Conservation (phyloP, 2,888 invertebrate species). For the Tipula helvola region DNA sequence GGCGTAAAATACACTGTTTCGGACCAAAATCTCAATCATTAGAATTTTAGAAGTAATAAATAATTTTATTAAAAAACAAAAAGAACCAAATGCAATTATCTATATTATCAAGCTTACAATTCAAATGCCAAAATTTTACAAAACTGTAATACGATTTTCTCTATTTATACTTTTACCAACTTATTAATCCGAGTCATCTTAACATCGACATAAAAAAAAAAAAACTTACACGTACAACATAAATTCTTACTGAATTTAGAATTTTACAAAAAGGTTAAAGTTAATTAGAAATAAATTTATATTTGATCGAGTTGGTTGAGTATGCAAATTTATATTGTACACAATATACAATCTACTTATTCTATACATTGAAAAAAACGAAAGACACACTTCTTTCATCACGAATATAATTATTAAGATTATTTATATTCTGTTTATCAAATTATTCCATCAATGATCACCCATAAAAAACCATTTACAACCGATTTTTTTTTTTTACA, state of each 20-base stretch:
- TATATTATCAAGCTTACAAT: no score
- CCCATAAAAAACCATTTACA: constrained; percentile 8
- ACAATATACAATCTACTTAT: not conserved
- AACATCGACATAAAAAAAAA: not conserved
- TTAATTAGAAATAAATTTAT: not conserved
- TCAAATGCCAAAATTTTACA: no score
- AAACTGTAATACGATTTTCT: no score
- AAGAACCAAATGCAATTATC: no score
- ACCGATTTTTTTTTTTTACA: not conserved
- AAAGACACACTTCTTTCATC: constrained; percentile 10
- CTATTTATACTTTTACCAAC: not conserved
- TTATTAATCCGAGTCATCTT: not conserved
- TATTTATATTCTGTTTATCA: constrained; percentile 5
- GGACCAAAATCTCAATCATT: no score
- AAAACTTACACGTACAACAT: not conserved
- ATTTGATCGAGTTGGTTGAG: not conserved
- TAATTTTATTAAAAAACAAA: no score
- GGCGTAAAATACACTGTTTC: no score
- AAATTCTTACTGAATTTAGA: not conserved
- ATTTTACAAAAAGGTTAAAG: not conserved
- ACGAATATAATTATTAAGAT: constrained; percentile 7
- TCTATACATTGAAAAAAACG: not conserved
- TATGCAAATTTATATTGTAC: not conserved
- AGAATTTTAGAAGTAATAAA: no score
- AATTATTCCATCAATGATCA: constrained; percentile 7